These are phyloP conservation scores for Cephus pulcher DNA, from an alignment of 2,888 invertebrate species.

Conservation along the genomic window DNA sequence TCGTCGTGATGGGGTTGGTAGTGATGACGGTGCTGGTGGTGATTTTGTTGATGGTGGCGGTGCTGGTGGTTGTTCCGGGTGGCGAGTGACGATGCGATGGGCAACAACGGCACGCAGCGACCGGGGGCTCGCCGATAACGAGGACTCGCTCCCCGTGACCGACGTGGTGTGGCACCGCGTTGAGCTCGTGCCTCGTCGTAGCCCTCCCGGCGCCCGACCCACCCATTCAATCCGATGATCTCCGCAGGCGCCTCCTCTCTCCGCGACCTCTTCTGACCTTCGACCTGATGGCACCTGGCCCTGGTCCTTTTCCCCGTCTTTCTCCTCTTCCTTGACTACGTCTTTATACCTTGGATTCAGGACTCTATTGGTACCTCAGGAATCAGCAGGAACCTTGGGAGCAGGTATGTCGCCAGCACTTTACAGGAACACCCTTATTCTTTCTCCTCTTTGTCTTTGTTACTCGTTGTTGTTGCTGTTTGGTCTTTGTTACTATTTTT, in stretches of 20 bases:
- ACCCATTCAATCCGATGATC: constrained; percentile 63
- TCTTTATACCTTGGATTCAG: background rate
- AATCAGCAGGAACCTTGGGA: background rate
- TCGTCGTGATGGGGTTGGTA: constrained; percentile 24
- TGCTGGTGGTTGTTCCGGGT: constrained; percentile 29
- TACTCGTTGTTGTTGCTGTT: background rate
- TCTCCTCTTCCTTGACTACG: constrained; percentile 11
- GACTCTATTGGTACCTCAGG: constrained; percentile 18
- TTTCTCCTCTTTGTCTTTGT: background rate
- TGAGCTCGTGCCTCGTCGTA: constrained; percentile 61
- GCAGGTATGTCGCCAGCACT: background rate
- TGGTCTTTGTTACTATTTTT: background rate
- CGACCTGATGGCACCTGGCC: constrained; percentile 9
- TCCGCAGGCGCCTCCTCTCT: constrained; percentile 48
- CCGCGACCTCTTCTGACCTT: constrained; percentile 31
- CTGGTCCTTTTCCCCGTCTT: background rate
- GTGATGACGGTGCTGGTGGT: constrained; percentile 26
- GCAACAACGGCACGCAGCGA: constrained; percentile 49
- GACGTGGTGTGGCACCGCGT: constrained; percentile 61
- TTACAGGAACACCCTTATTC: background rate
- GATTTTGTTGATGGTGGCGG: constrained; percentile 31
- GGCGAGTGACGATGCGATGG: constrained; percentile 33
- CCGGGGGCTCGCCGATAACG: constrained; percentile 56
- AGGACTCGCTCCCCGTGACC: constrained; percentile 57
- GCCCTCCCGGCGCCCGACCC: constrained; percentile 60